A percentile compares a stretch with the other conserved stretches of the same genome.
Conservation (phyloP, 2,113 vertebrate species). For the Albula goreensis region DNA sequence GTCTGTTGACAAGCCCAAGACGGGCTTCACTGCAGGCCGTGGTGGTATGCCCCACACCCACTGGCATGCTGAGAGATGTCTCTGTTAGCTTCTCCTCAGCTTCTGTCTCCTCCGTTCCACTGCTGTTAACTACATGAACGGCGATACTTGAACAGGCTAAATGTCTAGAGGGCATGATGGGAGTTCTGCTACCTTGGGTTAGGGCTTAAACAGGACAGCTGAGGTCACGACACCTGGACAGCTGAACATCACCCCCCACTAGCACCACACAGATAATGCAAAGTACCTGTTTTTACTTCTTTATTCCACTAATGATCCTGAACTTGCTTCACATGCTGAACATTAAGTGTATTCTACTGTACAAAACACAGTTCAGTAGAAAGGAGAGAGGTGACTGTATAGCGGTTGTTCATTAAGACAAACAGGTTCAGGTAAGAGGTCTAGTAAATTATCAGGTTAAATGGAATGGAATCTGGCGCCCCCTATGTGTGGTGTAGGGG, state of each 20-base stretch:
- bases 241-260: not conserved
- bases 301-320: not conserved
- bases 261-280: no score
- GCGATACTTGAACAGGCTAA: not conserved
- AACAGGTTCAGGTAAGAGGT: not conserved
- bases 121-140: not conserved
- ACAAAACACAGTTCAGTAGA: no score
- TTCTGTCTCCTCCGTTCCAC: not conserved
- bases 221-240: not conserved
- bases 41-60: not conserved
- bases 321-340: not conserved
- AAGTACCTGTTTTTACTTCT: no score
- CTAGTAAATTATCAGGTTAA: not conserved
- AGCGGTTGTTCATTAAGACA: not conserved
- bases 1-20: not conserved
- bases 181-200: not conserved
- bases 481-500: not conserved
- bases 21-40: not conserved
- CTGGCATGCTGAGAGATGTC: not conserved
- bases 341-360: not conserved
- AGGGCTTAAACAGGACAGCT: not conserved
- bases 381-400: not conserved
- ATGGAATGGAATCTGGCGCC: not conserved
- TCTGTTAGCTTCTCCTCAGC: not conserved
- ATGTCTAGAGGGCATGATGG: not conserved